Evolutionary conservation across 2,113 vertebrate genomes (phyloP).

Genomic region (Corynorhinus townsendii): DNA sequence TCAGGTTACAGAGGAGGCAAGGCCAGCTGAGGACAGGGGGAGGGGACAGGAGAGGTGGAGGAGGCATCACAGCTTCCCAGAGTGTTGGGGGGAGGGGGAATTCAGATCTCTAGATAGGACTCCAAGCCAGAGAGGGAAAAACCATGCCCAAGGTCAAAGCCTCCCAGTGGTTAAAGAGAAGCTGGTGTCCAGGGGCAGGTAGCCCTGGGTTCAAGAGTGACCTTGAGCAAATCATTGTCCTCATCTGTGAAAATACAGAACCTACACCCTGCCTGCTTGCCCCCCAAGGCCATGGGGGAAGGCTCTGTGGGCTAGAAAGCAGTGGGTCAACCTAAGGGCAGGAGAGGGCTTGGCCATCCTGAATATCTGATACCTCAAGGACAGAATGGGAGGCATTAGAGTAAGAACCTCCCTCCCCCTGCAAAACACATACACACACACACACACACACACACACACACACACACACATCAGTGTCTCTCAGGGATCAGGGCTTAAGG

Average conservation of each 20-base stretch:
- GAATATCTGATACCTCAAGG: not conserved
- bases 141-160: conserved; percentile 51
- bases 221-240: not conserved
- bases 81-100: conserved; percentile 38
- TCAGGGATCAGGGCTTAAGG: not conserved
- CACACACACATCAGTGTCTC: not conserved
- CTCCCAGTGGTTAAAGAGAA: conserved; percentile 1
- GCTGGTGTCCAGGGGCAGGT: not conserved
- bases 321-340: not conserved
- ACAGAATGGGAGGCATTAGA: not conserved
- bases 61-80: conserved; percentile 37
- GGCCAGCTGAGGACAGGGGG: conserved; percentile 72
- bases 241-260: not conserved
- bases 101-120: not conserved
- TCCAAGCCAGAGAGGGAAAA: conserved; percentile 15
- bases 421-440: not conserved
- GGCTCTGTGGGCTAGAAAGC: not conserved
- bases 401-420: not conserved
- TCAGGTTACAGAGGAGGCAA: conserved; percentile 71
- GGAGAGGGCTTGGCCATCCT: not conserved
- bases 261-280: not conserved
- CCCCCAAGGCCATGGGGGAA: not conserved
- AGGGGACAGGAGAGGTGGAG: conserved; percentile 38
- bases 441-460: not conserved
- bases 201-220: conserved; percentile 5